phyloP scores from a whole-genome alignment of 1,140 invertebrate species.

The Bacillus rossius region DNA sequence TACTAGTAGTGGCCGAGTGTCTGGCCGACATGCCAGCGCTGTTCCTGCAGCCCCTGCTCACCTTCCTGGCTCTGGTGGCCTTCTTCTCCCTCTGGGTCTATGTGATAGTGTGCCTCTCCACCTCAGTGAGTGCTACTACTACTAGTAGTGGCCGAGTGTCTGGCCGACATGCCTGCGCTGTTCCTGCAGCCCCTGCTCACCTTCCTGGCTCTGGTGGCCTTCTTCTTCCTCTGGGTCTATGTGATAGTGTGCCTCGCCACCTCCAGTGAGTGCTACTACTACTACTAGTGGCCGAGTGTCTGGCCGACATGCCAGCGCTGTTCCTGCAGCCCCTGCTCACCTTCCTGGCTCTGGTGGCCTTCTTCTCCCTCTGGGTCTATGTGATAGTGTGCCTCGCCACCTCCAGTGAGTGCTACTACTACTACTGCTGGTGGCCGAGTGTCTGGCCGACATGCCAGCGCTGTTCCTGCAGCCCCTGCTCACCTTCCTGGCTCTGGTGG shows the following conservation, averaged over 20 bases:
- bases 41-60: conserved; percentile 81
- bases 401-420: conserved; percentile 62
- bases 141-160: too few species aligned
- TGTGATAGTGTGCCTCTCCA: conserved; percentile 65
- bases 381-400: conserved; percentile 68
- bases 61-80: conserved; percentile 67
- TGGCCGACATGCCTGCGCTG: conserved; percentile 74
- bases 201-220: conserved; percentile 68
- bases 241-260: conserved; percentile 68
- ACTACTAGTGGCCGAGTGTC: too few species aligned
- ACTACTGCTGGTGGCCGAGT: too few species aligned
- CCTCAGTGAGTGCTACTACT: conserved; percentile 62
- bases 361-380: conserved; percentile 80
- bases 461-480: conserved; percentile 82
- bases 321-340: conserved; percentile 85
- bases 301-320: conserved; percentile 74
- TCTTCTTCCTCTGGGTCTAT: conserved; percentile 80
- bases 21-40: conserved; percentile 77
- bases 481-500: conserved; percentile 70
- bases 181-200: conserved; percentile 85
- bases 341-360: conserved; percentile 68
- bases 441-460: conserved; percentile 74
- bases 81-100: conserved; percentile 84
- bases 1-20: too few species aligned
- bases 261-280: conserved; percentile 62